Conservation (phyloP, 1,140 invertebrate genomes). For the Diachasma alloeum region DNA sequence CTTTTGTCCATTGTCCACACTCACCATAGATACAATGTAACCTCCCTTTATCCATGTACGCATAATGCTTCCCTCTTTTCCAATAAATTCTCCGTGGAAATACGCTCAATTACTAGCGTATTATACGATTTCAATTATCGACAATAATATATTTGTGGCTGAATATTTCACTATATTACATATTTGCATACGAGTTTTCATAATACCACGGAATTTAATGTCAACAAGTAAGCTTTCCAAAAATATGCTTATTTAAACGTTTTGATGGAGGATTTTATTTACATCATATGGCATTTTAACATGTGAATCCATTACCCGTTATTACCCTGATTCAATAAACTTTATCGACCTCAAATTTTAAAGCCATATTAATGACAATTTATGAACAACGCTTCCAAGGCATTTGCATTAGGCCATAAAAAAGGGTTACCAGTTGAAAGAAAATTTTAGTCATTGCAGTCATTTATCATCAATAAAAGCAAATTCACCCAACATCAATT, state of each 20-base stretch:
- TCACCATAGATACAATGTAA: conserved; percentile 26
- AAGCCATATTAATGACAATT: not conserved
- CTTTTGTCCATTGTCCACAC: conserved; percentile 31
- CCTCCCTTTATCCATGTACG: conserved; percentile 24
- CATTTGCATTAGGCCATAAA: not conserved
- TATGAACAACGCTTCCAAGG: not conserved
- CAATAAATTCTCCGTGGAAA: conserved; percentile 28
- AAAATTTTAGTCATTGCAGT: not conserved
- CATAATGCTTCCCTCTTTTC: conserved; percentile 20
- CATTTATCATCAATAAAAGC: not conserved
- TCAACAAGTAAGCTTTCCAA: not conserved
- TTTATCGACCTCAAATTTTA: not conserved
- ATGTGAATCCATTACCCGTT: not conserved
- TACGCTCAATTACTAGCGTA: conserved; percentile 29
- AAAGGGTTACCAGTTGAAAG: not conserved
- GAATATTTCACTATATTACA: not conserved
- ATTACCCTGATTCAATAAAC: not conserved
- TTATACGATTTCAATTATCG: conserved; percentile 28
- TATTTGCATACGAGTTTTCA: not conserved
- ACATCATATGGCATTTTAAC: not conserved
- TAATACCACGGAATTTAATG: not conserved
- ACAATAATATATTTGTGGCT: conserved; percentile 1
- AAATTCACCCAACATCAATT: not conserved
- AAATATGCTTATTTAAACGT: not conserved
- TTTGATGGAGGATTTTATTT: not conserved